Percentiles rank a stretch among this genome's conserved stretches.
Evolutionary conservation across 2,888 invertebrate species (phyloP).

Genomic region (Tuta absoluta): DNA sequence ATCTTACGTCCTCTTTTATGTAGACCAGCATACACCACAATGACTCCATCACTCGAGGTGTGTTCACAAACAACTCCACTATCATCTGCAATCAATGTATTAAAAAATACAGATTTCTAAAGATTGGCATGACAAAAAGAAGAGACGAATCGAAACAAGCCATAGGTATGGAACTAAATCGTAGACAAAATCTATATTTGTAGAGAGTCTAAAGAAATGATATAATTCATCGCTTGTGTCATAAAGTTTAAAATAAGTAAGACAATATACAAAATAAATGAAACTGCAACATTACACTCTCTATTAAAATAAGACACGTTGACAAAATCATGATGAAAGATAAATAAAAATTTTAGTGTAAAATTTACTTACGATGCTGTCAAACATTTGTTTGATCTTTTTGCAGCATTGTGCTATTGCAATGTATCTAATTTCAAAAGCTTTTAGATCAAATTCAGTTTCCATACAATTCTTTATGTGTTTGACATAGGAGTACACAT

Average conservation of each 20-base stretch:
- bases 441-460: not conserved
- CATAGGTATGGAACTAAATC: no score
- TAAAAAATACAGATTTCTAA: no score
- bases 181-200: no score
- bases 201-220: no score
- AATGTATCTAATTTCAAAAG: constrained; percentile 8
- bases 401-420: not conserved
- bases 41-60: constrained; percentile 18
- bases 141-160: no score
- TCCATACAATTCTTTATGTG: not conserved
- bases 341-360: not conserved
- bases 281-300: no score
- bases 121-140: no score
- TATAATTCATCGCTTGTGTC: no score
- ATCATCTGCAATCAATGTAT: constrained; percentile 9
- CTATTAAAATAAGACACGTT: not conserved
- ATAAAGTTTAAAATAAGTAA: no score
- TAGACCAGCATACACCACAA: constrained; percentile 20
- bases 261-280: no score
- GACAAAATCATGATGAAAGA: not conserved
- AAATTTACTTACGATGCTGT: constrained; percentile 2
- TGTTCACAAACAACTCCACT: constrained; percentile 17
- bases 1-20: constrained; percentile 17
- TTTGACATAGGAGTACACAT: not conserved
- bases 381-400: constrained; percentile 9